Evolutionary conservation across 2,797 vertebrate genomes (phyloP).

Genomic region (Chromobotia macracanthus): DNA sequence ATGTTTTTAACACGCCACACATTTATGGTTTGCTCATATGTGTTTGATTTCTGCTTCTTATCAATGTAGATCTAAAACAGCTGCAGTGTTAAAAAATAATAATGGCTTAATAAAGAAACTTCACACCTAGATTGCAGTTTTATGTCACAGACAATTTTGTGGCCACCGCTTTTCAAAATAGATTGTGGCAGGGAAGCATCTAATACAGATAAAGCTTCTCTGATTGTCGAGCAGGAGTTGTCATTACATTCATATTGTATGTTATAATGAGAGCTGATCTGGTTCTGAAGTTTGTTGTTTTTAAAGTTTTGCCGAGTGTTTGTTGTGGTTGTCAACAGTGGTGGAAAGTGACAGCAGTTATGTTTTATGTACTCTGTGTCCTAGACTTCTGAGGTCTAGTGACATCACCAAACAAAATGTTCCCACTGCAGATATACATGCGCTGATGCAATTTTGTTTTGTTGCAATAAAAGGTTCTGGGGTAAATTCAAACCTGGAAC

Average conservation of each 20-base stretch:
- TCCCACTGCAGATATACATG: not conserved
- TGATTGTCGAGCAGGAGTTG: not conserved
- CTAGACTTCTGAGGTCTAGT: not conserved
- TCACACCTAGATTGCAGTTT: not conserved
- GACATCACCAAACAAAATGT: not conserved
- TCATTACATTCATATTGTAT: too few species aligned
- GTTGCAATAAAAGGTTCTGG: not conserved
- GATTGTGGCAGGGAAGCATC: not conserved
- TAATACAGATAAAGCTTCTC: not conserved
- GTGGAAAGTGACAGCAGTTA: not conserved
- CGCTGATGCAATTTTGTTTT: not conserved
- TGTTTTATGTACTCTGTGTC: not conserved
- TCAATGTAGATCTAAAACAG: not conserved
- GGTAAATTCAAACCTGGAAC: not conserved
- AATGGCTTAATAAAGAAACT: not conserved
- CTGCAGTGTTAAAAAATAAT: not conserved
- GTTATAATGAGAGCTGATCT: not conserved
- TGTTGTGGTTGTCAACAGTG: not conserved
- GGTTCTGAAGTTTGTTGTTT: not conserved
- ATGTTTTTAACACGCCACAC: too few species aligned
- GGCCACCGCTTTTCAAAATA: not conserved
- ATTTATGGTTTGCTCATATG: not conserved
- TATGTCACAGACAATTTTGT: not conserved
- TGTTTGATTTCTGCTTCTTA: slow-evolving; percentile 21
- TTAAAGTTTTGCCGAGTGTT: not conserved